Evolutionary conservation across 2,797 vertebrate genomes (phyloP), one percentile per base, ranked within the genome.

Genomic region (Sebastiscus albofasciatus): DNA sequence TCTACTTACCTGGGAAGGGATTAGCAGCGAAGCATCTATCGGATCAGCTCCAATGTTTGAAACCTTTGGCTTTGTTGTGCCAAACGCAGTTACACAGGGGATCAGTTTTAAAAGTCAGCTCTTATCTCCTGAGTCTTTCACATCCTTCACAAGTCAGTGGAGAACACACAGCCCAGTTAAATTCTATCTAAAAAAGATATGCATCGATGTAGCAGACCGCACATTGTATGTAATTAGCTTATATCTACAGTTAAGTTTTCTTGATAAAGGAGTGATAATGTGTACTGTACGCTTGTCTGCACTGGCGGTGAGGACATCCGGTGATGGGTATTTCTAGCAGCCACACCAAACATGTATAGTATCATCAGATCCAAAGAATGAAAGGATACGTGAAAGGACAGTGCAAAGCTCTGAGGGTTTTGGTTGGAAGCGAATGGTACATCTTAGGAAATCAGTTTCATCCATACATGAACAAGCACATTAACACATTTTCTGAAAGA

Each of bases 51-150:
- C 1, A 29, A 71, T 59, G 46, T 86, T 83, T 87, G 64, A 84
- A 79, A 78, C 76, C 78, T 82, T 85, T 87, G 85, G 86, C 89
- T 90, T 58, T 60, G 29, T 83, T 68, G 89, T 95, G 93, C 91
- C 92, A 93, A 95, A 94, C 75, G 49, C 69, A 86, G 56, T 79
- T 62, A 8, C 54, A 80, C 31, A 34, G 66, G 60, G 60, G 82
- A 76, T 84, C 75, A 54, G 62, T 67, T 74, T 74, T 80, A 54
- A 60, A 74, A 72, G 58, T 65, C 68, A 75, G 55, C 42, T 71
- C 67, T 67, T 67, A 24, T 84, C 72, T 61, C 18, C 20, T 56
- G n/a, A 55, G 62, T 77, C 58, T 64, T 52, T 67, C 62, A 46
- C 42, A 61, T 76, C 64, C 52, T 77, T 70, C 31, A 42, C 14